These are phyloP conservation scores for Microctonus brassicae DNA, from an alignment of 2,888 invertebrate species.

Conservation along the genomic window DNA sequence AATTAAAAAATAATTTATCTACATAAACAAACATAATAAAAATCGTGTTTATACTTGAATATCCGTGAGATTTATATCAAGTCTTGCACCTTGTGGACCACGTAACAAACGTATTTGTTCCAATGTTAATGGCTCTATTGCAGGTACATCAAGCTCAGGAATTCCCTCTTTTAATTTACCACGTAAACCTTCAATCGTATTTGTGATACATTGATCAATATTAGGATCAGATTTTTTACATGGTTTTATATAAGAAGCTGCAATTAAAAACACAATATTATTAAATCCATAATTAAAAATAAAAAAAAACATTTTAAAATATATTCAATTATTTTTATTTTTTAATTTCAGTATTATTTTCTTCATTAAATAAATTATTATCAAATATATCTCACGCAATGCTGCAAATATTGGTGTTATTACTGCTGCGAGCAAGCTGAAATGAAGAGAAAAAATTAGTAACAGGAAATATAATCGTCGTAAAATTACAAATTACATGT, in stretches of 20 bases:
- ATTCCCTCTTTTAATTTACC: constrained; percentile 76
- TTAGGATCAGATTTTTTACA: constrained; percentile 77
- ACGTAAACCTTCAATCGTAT: constrained; percentile 74
- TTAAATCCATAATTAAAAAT: neutral
- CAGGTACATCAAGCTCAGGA: constrained; percentile 78
- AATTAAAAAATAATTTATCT: constrained; percentile 6
- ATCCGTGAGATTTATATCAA: constrained; percentile 65
- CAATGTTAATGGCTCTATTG: constrained; percentile 76
- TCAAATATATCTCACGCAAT: constrained; percentile 26
- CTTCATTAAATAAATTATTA: neutral
- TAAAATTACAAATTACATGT: neutral
- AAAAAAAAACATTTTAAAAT: neutral
- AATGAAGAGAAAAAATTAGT: constrained; percentile 20
- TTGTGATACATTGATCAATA: constrained; percentile 75
- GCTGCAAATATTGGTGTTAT: constrained; percentile 16
- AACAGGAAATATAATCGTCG: constrained; percentile 12
- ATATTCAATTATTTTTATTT: neutral
- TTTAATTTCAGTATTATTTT: neutral
- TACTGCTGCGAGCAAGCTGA: constrained; percentile 10
- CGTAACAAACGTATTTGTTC: constrained; percentile 75
- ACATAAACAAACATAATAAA: neutral
- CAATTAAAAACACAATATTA: constrained; percentile 50
- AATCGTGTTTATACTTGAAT: constrained; percentile 52
- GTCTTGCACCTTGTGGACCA: constrained; percentile 72
- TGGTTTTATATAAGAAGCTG: constrained; percentile 77